These are phyloP conservation scores for Nycteola revayana DNA, from an alignment of 2,888 invertebrate species.

Conservation along the genomic window DNA sequence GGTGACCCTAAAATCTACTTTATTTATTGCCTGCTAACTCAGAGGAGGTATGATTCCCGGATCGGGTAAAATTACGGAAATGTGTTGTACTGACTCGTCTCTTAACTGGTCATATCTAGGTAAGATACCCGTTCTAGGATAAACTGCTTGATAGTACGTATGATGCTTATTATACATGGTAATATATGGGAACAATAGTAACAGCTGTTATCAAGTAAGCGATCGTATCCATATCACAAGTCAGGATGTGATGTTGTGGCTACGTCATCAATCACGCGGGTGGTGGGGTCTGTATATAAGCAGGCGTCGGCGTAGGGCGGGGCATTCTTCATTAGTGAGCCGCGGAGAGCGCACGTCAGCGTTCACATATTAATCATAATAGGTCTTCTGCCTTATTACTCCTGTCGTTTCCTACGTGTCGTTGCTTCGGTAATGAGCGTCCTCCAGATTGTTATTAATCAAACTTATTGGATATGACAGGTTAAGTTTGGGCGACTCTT, in stretches of 20 bases:
- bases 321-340: slow-evolving; percentile 64
- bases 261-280: slow-evolving; percentile 68
- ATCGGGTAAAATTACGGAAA: too few species aligned
- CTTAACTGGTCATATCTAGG: too few species aligned
- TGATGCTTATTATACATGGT: too few species aligned
- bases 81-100: too few species aligned
- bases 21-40: too few species aligned
- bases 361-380: slow-evolving; percentile 59
- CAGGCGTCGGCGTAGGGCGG: slow-evolving; percentile 40
- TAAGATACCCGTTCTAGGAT: too few species aligned
- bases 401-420: slow-evolving; percentile 35
- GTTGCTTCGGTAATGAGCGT: slow-evolving; percentile 38
- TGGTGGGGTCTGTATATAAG: slow-evolving; percentile 47
- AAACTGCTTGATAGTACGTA: too few species aligned
- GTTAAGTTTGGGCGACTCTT: slow-evolving; percentile 1
- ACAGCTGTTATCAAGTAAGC: slow-evolving; percentile 48
- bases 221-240: slow-evolving; percentile 63
- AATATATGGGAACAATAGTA: too few species aligned
- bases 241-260: slow-evolving; percentile 53
- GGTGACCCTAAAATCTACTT: too few species aligned
- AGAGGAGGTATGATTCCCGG: too few species aligned
- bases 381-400: slow-evolving; percentile 41
- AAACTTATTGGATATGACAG: slow-evolving; percentile 21
- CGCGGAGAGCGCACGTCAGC: slow-evolving; percentile 50
- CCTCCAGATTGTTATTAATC: slow-evolving; percentile 35